Percentiles rank a stretch among this genome's conserved stretches.
phyloP scores from a whole-genome alignment of 53 echinoderm and acorn worm species.

The Mesocentrotus franciscanus region DNA sequence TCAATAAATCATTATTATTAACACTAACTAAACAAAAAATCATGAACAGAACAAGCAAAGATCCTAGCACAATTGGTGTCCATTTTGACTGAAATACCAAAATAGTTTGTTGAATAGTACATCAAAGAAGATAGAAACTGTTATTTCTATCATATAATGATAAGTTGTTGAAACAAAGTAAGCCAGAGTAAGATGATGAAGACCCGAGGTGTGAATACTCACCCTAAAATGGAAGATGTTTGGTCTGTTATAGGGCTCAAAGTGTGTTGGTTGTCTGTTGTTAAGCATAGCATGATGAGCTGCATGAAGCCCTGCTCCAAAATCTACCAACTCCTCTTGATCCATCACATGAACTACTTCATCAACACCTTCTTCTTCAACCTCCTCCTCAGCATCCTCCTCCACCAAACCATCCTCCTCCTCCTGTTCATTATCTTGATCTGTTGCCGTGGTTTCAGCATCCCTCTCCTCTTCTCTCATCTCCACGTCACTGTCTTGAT shows the following conservation, averaged over 20 bases:
- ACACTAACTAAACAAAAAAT: too few relatives aligned
- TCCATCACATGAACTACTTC: conserved; percentile 64
- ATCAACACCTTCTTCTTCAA: conserved; percentile 57
- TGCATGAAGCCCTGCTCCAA: conserved; percentile 86
- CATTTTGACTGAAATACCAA: neutral
- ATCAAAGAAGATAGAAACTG: neutral
- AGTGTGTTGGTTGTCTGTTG: conserved; percentile 84
- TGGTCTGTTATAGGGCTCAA: conserved; percentile 96
- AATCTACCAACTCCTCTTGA: conserved; percentile 56
- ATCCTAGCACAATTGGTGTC: neutral
- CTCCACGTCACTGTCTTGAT: conserved; percentile 76
- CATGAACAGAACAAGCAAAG: neutral
- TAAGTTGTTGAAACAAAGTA: neutral
- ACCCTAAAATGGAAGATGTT: conserved; percentile 90
- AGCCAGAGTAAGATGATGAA: neutral
- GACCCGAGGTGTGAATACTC: conserved; percentile 48
- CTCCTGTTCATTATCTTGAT: conserved; percentile 18
- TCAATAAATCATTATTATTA: neutral
- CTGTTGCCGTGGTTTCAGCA: conserved; percentile 62
- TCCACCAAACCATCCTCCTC: conserved; percentile 44
- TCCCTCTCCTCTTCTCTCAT: conserved; percentile 73
- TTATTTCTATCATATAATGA: neutral
- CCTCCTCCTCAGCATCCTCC: conserved; percentile 54
- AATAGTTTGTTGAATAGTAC: neutral
- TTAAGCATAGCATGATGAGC: conserved; percentile 89